phyloP scores from a whole-genome alignment of 2,797 vertebrate species.

The Geotrypetes seraphini region DNA sequence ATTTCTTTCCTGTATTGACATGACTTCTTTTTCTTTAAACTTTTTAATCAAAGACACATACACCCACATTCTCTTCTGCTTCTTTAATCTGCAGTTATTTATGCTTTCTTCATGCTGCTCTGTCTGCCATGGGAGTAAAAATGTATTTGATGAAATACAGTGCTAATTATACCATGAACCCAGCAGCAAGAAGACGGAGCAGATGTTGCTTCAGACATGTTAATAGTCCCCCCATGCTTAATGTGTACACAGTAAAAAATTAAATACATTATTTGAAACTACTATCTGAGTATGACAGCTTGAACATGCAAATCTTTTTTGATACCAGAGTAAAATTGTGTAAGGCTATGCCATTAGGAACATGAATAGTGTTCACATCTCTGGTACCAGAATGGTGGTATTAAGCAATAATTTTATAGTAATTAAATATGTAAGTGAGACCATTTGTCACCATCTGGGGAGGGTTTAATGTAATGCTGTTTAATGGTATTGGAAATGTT shows the following conservation, averaged over 20 bases:
- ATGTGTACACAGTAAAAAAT: constrained; percentile 44
- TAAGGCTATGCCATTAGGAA: constrained; percentile 27
- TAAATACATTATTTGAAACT: constrained; percentile 30
- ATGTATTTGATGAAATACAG: constrained; percentile 70
- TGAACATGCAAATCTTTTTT: constrained; percentile 52
- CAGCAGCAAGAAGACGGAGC: constrained; percentile 67
- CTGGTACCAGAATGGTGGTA: constrained; percentile 30
- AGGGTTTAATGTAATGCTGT: constrained; percentile 17
- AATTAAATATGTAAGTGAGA: constrained; percentile 39
- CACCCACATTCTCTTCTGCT: constrained; percentile 67
- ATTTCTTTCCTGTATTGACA: constrained; percentile 40
- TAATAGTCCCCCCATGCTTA: constrained; percentile 53
- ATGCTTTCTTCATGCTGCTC: constrained; percentile 68
- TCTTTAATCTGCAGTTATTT: constrained; percentile 74
- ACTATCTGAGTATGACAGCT: constrained; percentile 40
- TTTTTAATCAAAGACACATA: constrained; percentile 60
- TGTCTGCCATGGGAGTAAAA: constrained; percentile 61
- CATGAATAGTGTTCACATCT: constrained; percentile 37
- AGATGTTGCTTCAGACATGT: constrained; percentile 68
- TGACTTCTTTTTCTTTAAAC: constrained; percentile 69
- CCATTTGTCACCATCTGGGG: constrained; percentile 14
- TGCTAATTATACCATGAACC: constrained; percentile 69
- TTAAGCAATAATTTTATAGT: constrained; percentile 39
- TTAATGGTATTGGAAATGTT: constrained; percentile 23
- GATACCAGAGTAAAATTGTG: constrained; percentile 31